These are phyloP conservation scores for Gasterosteus aculeatus DNA, from an alignment of 2,113 vertebrate genomes.

Conservation along the genomic window DNA sequence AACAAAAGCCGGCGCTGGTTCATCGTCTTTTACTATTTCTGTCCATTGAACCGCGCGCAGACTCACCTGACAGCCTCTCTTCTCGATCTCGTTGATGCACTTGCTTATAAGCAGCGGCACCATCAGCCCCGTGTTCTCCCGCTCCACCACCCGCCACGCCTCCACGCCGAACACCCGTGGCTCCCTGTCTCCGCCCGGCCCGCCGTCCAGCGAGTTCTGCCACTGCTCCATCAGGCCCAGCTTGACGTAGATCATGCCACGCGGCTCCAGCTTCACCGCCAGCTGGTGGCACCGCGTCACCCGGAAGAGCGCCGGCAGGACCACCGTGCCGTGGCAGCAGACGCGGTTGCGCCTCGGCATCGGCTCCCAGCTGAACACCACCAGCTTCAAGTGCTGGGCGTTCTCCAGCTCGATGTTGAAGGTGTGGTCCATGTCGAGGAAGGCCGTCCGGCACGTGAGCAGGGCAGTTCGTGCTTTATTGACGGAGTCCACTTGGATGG, in stretches of 20 bases:
- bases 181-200: conserved; percentile 80
- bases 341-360: conserved; percentile 88
- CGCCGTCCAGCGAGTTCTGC: conserved; percentile 91
- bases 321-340: conserved; percentile 94
- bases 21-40: neutral
- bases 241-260: conserved; percentile 96
- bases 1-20: neutral
- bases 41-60: neutral
- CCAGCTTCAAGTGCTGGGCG: conserved; percentile 95
- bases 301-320: conserved; percentile 92
- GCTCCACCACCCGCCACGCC: conserved; percentile 90
- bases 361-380: conserved; percentile 98
- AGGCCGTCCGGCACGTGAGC: conserved; percentile 91
- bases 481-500: conserved; percentile 97
- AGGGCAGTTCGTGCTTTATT: conserved; percentile 97
- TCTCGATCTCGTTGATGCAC: conserved; percentile 96
- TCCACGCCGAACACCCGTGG: conserved; percentile 92
- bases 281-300: conserved; percentile 91
- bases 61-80: conserved; percentile 96
- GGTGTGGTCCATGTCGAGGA: conserved; percentile 98
- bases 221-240: conserved; percentile 95
- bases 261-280: conserved; percentile 94
- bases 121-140: conserved; percentile 89
- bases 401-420: conserved; percentile 99
- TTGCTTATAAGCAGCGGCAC: conserved; percentile 94